Evolutionary conservation across 2,888 invertebrate genomes (phyloP), one percentile per base, ranked within the genome.

Genomic region (Ichneumoninae sp.): DNA sequence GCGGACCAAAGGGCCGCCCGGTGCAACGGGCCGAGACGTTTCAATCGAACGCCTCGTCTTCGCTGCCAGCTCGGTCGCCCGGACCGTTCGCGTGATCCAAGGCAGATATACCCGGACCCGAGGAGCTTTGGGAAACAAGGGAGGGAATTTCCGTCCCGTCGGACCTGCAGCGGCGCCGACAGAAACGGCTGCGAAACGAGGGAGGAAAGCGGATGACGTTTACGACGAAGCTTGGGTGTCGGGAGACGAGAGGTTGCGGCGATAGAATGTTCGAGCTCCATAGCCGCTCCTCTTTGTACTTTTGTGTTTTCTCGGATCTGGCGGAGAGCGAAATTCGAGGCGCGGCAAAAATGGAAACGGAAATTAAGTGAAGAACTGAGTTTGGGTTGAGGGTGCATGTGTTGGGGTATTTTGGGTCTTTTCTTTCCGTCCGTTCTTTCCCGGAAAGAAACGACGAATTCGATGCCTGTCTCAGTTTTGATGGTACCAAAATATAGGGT

Each of bases 21-120:
- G 30, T 68, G 44, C 81, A 82, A 71, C 82, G 71, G 65, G 76
- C 82, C 76, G 66, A 77, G 82, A 82, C 82, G 82, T 82, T 82
- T 82, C 82, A 82, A 82, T 82, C 77, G 82, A 82, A 82, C 76
- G 71, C 82, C 82, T 77, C 71, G 77, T 82, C 82, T 65, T 73
- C 66, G 71, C 16, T 19, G 44, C 52, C 40, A 44, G 65, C 75
- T 76, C 82, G 40, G 77, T 75, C 36, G 77, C 71, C 19, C 16
- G 69, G 40, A 26, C 57, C 22, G 50, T 63, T 60, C 16, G 60
- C 69, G 81, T 81, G 81, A 76, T 81, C 76, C 52, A 33, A 77
- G 54, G 54, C 76, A 71, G 82, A 82, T 77, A 82, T 71, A 77
- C 69, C 54, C 26, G 60, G 77, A 66, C 71, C 77, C 77, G 66